A percentile compares a stretch with the other conserved stretches of the same genome.
phyloP scores from a whole-genome alignment of 2,797 vertebrate species.

The Falco biarmicus region DNA sequence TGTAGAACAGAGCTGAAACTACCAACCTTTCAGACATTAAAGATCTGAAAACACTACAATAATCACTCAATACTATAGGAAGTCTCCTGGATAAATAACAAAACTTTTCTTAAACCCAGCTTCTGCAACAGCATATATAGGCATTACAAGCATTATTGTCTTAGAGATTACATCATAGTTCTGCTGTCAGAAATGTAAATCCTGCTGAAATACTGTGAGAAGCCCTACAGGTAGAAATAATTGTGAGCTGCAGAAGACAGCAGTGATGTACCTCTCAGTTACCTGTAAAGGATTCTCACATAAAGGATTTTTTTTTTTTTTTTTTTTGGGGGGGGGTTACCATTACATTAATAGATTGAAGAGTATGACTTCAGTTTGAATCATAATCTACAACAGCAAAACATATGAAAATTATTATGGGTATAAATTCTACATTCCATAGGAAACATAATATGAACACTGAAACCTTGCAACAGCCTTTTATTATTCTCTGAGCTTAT shows the following conservation, averaged over 20 bases:
- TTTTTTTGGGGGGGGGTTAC: no score
- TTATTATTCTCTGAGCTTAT: neutral
- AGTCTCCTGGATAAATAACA: neutral
- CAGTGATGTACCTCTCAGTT: neutral
- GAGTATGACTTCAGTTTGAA: neutral
- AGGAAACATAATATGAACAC: neutral
- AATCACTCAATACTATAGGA: neutral
- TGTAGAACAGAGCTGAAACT: neutral
- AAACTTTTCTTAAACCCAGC: neutral
- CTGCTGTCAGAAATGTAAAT: conserved; percentile 5
- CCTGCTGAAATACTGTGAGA: neutral
- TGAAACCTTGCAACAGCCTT: neutral
- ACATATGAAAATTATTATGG: neutral
- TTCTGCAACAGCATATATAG: neutral
- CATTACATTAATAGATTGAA: neutral
- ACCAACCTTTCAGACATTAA: neutral
- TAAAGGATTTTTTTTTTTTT: neutral
- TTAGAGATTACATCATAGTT: neutral
- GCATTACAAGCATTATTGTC: neutral
- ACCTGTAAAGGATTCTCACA: neutral
- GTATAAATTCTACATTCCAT: neutral
- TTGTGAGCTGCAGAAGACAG: neutral
- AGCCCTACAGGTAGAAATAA: neutral
- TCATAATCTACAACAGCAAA: neutral
- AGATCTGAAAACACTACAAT: neutral